Conservation (phyloP, 2,113 vertebrate species). For the Oenanthe melanoleuca region DNA sequence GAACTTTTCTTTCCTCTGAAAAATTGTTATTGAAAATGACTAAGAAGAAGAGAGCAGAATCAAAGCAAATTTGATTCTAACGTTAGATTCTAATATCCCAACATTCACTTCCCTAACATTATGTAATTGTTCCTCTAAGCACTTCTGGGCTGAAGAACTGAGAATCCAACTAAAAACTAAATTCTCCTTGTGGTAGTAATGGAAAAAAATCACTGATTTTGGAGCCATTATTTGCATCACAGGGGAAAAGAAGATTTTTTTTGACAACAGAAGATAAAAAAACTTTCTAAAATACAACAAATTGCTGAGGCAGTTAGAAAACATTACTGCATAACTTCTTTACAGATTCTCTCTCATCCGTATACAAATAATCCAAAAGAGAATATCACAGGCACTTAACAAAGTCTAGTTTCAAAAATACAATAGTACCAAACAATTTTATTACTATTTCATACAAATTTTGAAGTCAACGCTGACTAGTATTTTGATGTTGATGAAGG, state of each 20-base stretch:
- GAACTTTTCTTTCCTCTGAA: not conserved
- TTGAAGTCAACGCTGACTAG: constrained; percentile 55
- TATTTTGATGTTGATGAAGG: constrained; percentile 52
- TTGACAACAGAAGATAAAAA: not conserved
- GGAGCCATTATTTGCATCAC: not conserved
- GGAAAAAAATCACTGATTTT: not conserved
- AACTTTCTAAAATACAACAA: not conserved
- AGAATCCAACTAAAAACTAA: not conserved
- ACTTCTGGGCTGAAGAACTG: not conserved
- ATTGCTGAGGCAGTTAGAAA: not conserved
- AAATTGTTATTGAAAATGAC: not conserved
- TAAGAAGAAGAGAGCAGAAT: constrained; percentile 1
- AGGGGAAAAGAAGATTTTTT: not conserved
- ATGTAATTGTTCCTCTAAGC: not conserved
- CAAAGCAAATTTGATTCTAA: not conserved
- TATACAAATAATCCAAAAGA: constrained; percentile 34
- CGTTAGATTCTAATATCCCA: too few relatives aligned
- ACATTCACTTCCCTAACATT: not conserved
- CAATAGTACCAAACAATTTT: constrained; percentile 64
- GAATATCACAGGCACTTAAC: constrained; percentile 38
- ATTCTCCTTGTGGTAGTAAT: not conserved
- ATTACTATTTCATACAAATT: constrained; percentile 62
- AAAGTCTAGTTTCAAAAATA: constrained; percentile 64
- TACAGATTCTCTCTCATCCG: not conserved
- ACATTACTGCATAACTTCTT: not conserved